Evolutionary conservation across 2,888 invertebrate species (phyloP), one percentile per base, ranked within the genome.

Genomic region (Gymnoscelis rufifasciata): DNA sequence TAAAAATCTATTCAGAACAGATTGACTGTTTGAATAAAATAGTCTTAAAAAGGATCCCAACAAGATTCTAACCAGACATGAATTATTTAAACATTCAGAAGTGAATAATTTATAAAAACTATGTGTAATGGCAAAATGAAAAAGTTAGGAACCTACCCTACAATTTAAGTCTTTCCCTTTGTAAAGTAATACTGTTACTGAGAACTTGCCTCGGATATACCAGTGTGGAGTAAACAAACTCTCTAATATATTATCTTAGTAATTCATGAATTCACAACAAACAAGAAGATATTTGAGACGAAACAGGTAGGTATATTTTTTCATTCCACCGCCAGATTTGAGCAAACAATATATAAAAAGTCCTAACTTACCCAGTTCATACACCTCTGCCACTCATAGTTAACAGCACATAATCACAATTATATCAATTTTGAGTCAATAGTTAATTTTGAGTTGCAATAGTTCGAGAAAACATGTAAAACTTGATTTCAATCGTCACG

Each of bases 401-500:
- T 79, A 75, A 77, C 78, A 73, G 75, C 78, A 83, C 83, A 83
- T 86, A 84, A 83, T 86, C 83, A 86, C 83, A 72, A 72, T 57
- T 76, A 71, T 68, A 70, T 71, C 68, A 70, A 62, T 68, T 62
- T 62, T 62, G 58, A 61, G 71, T 71, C 68, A 71, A 15, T 56
- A 59, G 62, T 54, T 44, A 58, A 67, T 72, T 72, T 70, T 10
- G 19, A 59, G 51, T 52, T 54, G 56, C 60, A 66, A 64, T 74
- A 74, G 71, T 71, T 73, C 63, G 63, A 71, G 59, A 74, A 61
- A 81, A 77, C 77, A 79, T 73, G 58, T 62, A 81, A 42, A 83
- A 83, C 78, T 83, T 74, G 63, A 79, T 75, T 78, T 74, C 63
- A 57, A 73, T 64, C 73, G 71, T 75, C 71, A 73, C 69, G 63